A percentile compares a stretch with the other conserved stretches of the same genome.
Evolutionary conservation across 2,888 invertebrate genomes (phyloP).

Genomic region (Tenthredo scrophulariae): DNA sequence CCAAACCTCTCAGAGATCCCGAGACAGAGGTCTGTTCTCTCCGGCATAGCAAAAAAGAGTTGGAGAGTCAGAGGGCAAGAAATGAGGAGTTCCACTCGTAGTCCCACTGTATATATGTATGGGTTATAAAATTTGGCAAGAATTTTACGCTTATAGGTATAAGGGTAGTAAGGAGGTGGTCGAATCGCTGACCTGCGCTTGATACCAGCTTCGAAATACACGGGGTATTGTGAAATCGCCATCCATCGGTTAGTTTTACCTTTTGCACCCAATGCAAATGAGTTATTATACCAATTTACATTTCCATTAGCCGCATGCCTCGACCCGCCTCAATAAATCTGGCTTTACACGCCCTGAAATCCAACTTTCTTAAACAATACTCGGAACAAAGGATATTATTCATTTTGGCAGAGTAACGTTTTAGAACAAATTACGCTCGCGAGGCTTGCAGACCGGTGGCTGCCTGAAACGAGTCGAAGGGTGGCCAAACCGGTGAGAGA

Average conservation of each 20-base stretch:
- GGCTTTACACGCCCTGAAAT: conserved; percentile 53
- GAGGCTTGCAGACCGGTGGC: conserved; percentile 13
- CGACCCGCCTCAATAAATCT: conserved; percentile 63
- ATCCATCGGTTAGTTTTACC: conserved; percentile 51
- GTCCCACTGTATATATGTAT: neutral
- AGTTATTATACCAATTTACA: conserved; percentile 69
- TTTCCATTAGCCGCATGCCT: conserved; percentile 68
- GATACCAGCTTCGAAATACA: neutral
- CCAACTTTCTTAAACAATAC: conserved; percentile 53
- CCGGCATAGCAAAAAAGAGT: conserved; percentile 22
- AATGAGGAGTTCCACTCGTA: neutral
- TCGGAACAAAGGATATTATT: conserved; percentile 55
- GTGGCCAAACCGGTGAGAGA: neutral
- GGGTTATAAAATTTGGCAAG: neutral
- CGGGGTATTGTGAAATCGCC: neutral
- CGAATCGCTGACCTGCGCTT: neutral
- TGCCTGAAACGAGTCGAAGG: neutral
- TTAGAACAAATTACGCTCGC: conserved; percentile 53
- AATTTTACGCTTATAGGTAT: neutral
- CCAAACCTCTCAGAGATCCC: conserved; percentile 44
- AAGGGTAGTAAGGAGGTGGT: neutral
- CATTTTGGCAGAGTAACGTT: conserved; percentile 51
- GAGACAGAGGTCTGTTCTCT: conserved; percentile 32
- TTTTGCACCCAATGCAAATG: conserved; percentile 68
- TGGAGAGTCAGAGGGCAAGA: conserved; percentile 1